Evolutionary conservation across 37 sponge, comb jelly and placozoan species (phyloP).

Genomic region (Spongia lamella): DNA sequence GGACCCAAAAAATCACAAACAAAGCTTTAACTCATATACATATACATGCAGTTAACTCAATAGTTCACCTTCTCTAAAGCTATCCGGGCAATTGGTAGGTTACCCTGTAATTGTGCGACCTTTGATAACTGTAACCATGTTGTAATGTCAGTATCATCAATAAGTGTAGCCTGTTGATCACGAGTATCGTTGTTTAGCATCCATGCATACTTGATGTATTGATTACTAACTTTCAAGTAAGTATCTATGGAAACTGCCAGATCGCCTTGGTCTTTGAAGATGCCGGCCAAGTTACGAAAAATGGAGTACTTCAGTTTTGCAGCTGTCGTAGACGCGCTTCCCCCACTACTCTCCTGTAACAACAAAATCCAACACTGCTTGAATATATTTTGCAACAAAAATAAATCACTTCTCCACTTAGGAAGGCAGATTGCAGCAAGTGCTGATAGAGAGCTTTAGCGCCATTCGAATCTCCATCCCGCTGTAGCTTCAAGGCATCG

Average conservation of each 20-base stretch:
- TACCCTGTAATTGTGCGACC: slow-evolving; percentile 43
- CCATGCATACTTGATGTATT: no score
- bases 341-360: slow-evolving; percentile 33
- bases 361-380: no score
- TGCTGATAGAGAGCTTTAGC: slow-evolving; percentile 56
- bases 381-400: no score
- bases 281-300: slow-evolving; percentile 60
- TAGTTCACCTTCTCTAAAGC: slow-evolving; percentile 49
- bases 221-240: slow-evolving; percentile 48
- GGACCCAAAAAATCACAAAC: no score
- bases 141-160: slow-evolving; percentile 54
- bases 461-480: slow-evolving; percentile 37
- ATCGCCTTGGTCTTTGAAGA: slow-evolving; percentile 54
- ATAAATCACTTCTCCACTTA: no score
- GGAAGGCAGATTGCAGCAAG: slow-evolving; percentile 41
- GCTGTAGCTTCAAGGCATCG: slow-evolving; percentile 54
- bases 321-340: slow-evolving; percentile 48
- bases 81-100: slow-evolving; percentile 56
- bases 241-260: slow-evolving; percentile 55
- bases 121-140: slow-evolving; percentile 63
- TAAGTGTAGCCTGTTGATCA: slow-evolving; percentile 32
- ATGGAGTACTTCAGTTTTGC: slow-evolving; percentile 57
- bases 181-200: neutral
- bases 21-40: neutral
- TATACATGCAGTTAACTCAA: slow-evolving; percentile 15